Base-by-base conservation (phyloP, 2,888 invertebrate genomes). In the Agrypnus murinus region DNA sequence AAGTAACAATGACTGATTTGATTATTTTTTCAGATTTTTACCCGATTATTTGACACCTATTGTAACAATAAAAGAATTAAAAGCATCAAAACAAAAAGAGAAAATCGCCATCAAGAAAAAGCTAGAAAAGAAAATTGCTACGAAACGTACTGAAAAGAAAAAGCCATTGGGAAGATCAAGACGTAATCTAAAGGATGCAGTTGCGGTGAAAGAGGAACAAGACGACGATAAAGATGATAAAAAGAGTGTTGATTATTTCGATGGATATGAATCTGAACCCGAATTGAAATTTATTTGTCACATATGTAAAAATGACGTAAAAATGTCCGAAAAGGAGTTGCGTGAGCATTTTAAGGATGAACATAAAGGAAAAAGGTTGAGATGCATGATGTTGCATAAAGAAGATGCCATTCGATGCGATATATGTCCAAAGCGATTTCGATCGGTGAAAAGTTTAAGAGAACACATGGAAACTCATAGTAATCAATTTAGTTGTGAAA, bases 381-480 rank as follows among this genome's bases (percentile, higher is more conserved):
- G 67, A 9, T 62, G 50, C 15, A 55, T 69, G 50, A 69, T 63
- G 12, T 12, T 72, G 6, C 69, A 69, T 19, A 17, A 36, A 3
- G 69, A 67, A 8, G 46, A 62, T 25, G 63, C 60, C 0, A 77
- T 79, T 45, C 79, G 79, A 53, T 85, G 85, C 69, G 84, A 85
- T 36, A 77, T 85, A 36, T 85, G 85, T 71, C 81, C 81, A 1
- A 85, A 84, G 72, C 77, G 79, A 64, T 83, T 84, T 69, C 80
- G 81, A 64, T 79, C 82, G 0, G 68, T 77, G 14, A 80, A 79
- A 58, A 80, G 80, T 32, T 75, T 84, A 32, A 82, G 81, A 67
- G 84, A 85, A 63, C 85, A 85, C 75, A 77, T 83, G 53, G 84
- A 83, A 71, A 84, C 81, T 1, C 85, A 85, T 74, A 83, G 81